Evolutionary conservation across 1,140 invertebrate genomes (phyloP).

Genomic region (Pseudomyrmex gracilis): DNA sequence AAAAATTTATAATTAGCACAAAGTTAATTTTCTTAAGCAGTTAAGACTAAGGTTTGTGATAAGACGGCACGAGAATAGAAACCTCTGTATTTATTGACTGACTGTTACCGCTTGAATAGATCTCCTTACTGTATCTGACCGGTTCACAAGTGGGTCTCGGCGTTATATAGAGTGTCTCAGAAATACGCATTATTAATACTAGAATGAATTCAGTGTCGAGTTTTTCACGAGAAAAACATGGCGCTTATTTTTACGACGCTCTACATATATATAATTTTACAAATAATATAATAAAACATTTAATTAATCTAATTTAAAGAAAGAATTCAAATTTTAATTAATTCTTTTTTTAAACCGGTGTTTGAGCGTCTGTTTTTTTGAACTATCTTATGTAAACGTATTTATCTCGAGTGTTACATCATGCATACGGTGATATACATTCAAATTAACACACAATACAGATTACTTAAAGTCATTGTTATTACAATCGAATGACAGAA

Average conservation of each 20-base stretch:
- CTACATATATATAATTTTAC: background rate
- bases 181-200: conserved; percentile 7
- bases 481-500: background rate
- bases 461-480: background rate
- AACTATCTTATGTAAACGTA: background rate
- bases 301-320: background rate
- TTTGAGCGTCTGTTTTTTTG: background rate
- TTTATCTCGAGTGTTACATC: conserved; percentile 17
- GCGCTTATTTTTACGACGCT: background rate
- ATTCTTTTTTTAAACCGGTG: background rate
- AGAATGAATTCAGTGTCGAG: conserved; percentile 8
- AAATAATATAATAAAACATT: background rate
- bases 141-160: conserved; percentile 32
- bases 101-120: conserved; percentile 54
- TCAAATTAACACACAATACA: background rate
- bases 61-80: background rate
- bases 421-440: background rate
- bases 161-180: conserved; percentile 24
- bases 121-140: conserved; percentile 15
- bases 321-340: too few species aligned
- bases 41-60: background rate
- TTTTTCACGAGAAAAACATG: background rate
- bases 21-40: background rate
- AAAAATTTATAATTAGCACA: background rate
- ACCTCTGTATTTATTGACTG: conserved; percentile 27